Evolutionary conservation across 2,797 vertebrate genomes (phyloP).

Genomic region (Pyrocephalus nanus): DNA sequence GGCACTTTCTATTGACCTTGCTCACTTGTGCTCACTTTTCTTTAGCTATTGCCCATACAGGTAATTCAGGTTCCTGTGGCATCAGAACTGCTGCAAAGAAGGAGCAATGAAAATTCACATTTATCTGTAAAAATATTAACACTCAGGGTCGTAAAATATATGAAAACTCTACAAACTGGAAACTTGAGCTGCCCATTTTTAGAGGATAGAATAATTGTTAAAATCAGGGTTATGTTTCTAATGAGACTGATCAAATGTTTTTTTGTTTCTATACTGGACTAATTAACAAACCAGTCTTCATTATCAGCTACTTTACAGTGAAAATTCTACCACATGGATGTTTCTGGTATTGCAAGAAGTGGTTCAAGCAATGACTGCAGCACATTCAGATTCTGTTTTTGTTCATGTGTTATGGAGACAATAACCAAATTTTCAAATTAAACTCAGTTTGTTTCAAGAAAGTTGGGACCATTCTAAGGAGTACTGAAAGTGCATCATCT

Average conservation of each 20-base stretch:
- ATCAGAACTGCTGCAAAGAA: background rate
- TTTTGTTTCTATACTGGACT: background rate
- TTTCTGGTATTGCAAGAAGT: background rate
- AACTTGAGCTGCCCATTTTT: background rate
- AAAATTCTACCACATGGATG: background rate
- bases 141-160: background rate
- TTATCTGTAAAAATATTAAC: background rate
- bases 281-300: background rate
- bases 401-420: background rate
- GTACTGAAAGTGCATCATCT: background rate
- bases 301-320: background rate
- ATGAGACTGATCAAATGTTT: background rate
- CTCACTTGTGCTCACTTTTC: conserved; percentile 16
- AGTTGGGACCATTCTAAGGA: background rate
- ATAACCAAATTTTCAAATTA: background rate
- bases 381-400: background rate
- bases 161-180: background rate
- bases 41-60: background rate
- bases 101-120: background rate
- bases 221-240: background rate
- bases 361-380: background rate
- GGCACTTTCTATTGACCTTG: conserved; percentile 69
- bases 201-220: background rate
- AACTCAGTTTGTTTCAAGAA: background rate
- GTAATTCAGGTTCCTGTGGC: background rate